Conservation (phyloP, 2,797 vertebrate genomes). For the Melanotaenia pygmaea region DNA sequence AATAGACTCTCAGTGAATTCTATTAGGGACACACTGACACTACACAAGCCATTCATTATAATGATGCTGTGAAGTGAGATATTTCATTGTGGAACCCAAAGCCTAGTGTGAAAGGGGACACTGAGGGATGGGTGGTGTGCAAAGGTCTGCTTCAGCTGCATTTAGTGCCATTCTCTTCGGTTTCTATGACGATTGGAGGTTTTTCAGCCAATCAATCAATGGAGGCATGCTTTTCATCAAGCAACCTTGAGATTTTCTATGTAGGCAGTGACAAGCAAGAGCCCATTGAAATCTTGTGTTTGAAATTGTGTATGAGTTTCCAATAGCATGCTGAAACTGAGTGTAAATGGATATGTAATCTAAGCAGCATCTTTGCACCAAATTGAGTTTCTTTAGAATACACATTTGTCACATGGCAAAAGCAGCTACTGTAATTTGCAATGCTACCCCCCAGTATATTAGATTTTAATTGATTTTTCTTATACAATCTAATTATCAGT, state of each 20-base stretch:
- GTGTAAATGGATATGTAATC: constrained; percentile 55
- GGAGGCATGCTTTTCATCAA: constrained; percentile 74
- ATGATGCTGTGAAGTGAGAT: constrained; percentile 76
- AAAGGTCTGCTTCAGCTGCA: constrained; percentile 65
- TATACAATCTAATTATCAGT: constrained; percentile 39
- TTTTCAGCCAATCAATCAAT: constrained; percentile 79
- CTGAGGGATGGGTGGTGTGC: constrained; percentile 73
- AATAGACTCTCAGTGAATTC: constrained; percentile 84
- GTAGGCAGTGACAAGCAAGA: constrained; percentile 55
- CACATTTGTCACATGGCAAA: constrained; percentile 50
- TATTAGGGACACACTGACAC: constrained; percentile 81
- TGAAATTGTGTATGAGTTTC: constrained; percentile 61
- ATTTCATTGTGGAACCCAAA: constrained; percentile 76
- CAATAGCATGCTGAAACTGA: constrained; percentile 44
- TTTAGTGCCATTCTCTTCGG: constrained; percentile 69
- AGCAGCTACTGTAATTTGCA: constrained; percentile 44
- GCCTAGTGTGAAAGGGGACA: constrained; percentile 72
- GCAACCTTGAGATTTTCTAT: constrained; percentile 77
- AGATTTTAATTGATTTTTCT: constrained; percentile 54
- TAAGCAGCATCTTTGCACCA: constrained; percentile 40
- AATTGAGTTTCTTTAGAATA: constrained; percentile 54
- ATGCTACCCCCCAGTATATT: constrained; percentile 30
- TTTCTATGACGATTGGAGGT: constrained; percentile 82
- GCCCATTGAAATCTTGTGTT: constrained; percentile 64
- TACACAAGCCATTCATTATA: constrained; percentile 82